These are phyloP conservation scores for Scomberomorus guttatus DNA, from an alignment of 2,797 vertebrate species.

Conservation along the genomic window DNA sequence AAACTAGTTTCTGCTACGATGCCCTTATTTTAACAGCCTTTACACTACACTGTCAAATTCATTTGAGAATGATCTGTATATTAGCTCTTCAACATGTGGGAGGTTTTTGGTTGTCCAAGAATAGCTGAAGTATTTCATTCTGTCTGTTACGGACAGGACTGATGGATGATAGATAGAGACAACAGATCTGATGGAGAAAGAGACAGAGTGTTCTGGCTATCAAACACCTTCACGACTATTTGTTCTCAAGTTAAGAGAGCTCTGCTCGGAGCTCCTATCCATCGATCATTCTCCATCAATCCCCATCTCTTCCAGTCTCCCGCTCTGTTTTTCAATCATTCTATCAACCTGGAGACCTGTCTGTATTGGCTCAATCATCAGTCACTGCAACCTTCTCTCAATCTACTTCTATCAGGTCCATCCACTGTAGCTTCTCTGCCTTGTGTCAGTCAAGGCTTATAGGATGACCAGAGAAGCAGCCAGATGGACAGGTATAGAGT, in stretches of 20 bases:
- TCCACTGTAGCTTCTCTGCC: constrained; percentile 33
- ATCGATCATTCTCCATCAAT: constrained; percentile 45
- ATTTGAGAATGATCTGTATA: constrained; percentile 20
- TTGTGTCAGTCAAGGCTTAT: constrained; percentile 43
- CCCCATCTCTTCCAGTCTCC: constrained; percentile 7
- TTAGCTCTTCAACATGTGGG: neutral
- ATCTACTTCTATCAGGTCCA: constrained; percentile 33
- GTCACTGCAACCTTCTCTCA: constrained; percentile 30
- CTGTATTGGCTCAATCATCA: constrained; percentile 37
- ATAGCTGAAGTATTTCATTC: constrained; percentile 1
- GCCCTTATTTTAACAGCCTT: constrained; percentile 30
- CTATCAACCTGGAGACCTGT: constrained; percentile 40
- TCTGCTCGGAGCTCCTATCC: constrained; percentile 12
- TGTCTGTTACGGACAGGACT: neutral
- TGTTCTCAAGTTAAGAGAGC: constrained; percentile 23
- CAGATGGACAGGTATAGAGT: constrained; percentile 29
- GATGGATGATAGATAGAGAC: constrained; percentile 27
- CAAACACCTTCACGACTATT: constrained; percentile 23
- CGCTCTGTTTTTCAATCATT: constrained; percentile 44
- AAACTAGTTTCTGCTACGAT: neutral
- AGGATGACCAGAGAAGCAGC: constrained; percentile 30
- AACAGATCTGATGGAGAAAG: constrained; percentile 3
- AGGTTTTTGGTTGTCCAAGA: neutral
- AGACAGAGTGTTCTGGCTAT: constrained; percentile 12
- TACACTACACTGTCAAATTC: constrained; percentile 24